Conservation (phyloP, 2,888 invertebrate species). For the Troilus luridus region DNA sequence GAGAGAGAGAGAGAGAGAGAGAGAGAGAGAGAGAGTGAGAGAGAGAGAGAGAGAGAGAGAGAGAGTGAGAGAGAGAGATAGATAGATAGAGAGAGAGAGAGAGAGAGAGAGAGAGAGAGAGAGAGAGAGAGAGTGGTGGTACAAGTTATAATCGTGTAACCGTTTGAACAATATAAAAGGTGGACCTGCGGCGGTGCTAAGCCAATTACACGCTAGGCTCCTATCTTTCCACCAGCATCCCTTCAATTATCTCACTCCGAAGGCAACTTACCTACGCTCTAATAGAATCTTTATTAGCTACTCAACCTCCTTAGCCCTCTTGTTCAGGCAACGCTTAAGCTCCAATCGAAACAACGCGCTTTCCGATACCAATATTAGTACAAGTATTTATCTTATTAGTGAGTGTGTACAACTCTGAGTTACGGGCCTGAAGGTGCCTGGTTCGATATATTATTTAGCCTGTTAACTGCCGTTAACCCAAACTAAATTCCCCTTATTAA, state of each 20-base stretch:
- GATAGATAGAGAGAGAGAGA: too few species aligned
- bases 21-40: too few species aligned
- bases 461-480: too few species aligned
- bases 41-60: too few species aligned
- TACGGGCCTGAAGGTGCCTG: too few species aligned
- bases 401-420: too few species aligned
- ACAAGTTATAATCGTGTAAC: conserved; percentile 37
- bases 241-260: conserved; percentile 30
- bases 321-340: not conserved
- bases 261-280: conserved; percentile 20
- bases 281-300: conserved; percentile 43
- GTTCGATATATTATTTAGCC: too few species aligned
- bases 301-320: not conserved
- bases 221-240: conserved; percentile 44
- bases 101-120: not conserved
- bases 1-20: too few species aligned
- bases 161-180: conserved; percentile 37
- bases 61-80: too few species aligned
- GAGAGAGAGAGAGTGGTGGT: not conserved
- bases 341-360: not conserved
- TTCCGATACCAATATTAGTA: not conserved
- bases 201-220: conserved; percentile 38
- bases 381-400: too few species aligned
- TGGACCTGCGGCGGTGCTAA: not conserved
- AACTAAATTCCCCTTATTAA: too few species aligned